phyloP scores from a whole-genome alignment of 2,797 vertebrate species.

The Neosilurus hyrtlii region DNA sequence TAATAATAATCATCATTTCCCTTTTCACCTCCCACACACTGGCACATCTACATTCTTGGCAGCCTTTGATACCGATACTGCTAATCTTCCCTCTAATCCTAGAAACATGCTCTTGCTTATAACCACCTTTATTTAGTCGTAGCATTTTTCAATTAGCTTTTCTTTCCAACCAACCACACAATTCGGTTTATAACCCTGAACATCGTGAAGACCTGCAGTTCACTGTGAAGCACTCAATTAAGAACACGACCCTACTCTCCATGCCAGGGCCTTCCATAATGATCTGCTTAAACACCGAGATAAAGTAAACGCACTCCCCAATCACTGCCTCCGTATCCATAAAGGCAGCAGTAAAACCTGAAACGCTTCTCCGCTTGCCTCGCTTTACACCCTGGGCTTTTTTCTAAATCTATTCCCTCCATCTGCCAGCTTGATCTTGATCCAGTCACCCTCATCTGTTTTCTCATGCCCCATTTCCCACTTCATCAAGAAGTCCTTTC shows the following conservation, averaged over 20 bases:
- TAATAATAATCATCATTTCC: neutral
- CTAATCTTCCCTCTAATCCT: neutral
- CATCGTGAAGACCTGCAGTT: neutral
- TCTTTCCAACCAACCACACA: neutral
- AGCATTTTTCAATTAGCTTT: neutral
- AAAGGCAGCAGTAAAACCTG: neutral
- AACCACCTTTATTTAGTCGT: neutral
- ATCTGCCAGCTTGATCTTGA: constrained; percentile 15
- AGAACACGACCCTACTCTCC: neutral
- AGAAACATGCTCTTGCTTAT: neutral
- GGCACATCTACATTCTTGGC: neutral
- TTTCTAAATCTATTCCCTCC: constrained; percentile 25
- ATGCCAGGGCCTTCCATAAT: neutral
- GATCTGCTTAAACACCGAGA: neutral
- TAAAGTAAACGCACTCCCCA: neutral
- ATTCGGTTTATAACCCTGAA: neutral
- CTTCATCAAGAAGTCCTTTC: constrained; percentile 24
- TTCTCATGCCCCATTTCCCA: constrained; percentile 23
- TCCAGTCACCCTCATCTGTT: constrained; percentile 23
- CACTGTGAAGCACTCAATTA: neutral
- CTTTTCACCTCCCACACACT: neutral
- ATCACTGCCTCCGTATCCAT: neutral
- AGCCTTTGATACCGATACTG: neutral
- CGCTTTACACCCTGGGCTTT: neutral
- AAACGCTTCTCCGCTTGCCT: neutral